Percentiles rank a stretch among this genome's conserved stretches.
Conservation (phyloP, 2,797 vertebrate genomes). For the Ctenopoma kingsleyae region DNA sequence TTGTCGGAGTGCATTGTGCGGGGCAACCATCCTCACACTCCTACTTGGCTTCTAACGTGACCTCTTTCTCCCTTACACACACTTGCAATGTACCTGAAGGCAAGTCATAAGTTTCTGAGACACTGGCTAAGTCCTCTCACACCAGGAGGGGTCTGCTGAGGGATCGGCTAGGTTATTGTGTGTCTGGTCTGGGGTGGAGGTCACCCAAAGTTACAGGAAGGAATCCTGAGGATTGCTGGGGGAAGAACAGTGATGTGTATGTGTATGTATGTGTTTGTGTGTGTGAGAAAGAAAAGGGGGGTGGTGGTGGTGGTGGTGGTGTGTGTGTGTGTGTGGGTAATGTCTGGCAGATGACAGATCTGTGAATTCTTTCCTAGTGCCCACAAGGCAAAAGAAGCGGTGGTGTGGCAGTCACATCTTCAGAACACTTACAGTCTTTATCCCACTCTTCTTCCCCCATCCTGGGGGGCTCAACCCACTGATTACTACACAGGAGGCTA, state of each 20-base stretch:
- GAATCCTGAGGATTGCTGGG: constrained; percentile 82
- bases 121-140: constrained; percentile 58
- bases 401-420: constrained; percentile 81
- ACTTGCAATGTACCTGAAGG: constrained; percentile 53
- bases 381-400: constrained; percentile 87
- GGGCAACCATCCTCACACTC: constrained; percentile 41
- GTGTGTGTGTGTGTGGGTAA: constrained; percentile 70
- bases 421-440: constrained; percentile 95
- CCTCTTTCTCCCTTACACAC: constrained; percentile 27
- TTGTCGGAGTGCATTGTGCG: constrained; percentile 45
- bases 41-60: constrained; percentile 32
- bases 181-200: constrained; percentile 71
- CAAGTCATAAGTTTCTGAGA: constrained; percentile 64
- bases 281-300: constrained; percentile 38
- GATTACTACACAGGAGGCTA: constrained; percentile 95
- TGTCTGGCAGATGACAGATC: constrained; percentile 95
- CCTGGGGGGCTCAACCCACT: constrained; percentile 85
- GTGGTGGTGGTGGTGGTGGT: constrained; percentile 44
- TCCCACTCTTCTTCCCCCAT: constrained; percentile 87
- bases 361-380: constrained; percentile 90
- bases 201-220: constrained; percentile 74
- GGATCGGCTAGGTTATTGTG: constrained; percentile 61
- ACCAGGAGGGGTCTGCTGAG: constrained; percentile 41
- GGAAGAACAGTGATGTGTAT: constrained; percentile 77
- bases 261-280: constrained; percentile 29